These are phyloP conservation scores for Fulica atra DNA, from an alignment of 2,113 vertebrate genomes.

Conservation along the genomic window DNA sequence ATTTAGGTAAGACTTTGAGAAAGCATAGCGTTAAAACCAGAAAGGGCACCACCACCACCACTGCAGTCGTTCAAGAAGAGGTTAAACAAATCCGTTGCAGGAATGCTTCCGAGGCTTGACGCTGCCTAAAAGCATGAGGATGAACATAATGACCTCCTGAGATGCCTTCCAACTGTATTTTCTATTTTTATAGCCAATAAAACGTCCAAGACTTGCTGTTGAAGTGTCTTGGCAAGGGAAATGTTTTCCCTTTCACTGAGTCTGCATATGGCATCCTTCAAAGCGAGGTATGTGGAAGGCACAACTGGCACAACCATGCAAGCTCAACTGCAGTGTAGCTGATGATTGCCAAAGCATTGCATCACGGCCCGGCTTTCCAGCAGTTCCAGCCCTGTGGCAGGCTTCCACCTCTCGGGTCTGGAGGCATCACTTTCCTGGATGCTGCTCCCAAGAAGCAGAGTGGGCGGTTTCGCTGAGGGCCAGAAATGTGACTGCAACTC, in stretches of 20 bases:
- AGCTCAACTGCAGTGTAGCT: neutral
- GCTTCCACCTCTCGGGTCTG: neutral
- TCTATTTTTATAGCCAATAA: neutral
- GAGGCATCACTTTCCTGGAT: neutral
- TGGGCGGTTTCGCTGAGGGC: neutral
- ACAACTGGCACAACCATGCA: neutral
- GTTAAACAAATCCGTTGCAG: neutral
- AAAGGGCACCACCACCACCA: neutral
- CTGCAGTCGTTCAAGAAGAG: neutral
- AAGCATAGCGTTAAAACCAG: rapidly evolving
- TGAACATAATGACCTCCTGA: neutral
- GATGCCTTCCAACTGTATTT: neutral
- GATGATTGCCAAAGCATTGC: neutral
- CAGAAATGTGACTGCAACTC: neutral
- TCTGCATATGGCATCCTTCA: neutral
- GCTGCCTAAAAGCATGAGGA: neutral
- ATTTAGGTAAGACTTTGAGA: neutral
- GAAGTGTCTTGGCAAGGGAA: neutral
- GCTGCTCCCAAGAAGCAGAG: neutral
- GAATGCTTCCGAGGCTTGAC: neutral
- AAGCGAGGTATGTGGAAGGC: neutral
- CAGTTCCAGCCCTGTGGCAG: neutral
- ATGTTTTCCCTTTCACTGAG: neutral
- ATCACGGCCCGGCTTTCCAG: neutral
- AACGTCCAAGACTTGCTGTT: neutral